Percentiles rank a stretch among this genome's conserved stretches.
These are phyloP conservation scores for Argynnis bischoffii DNA, from an alignment of 2,888 invertebrate species.

Conservation along the genomic window DNA sequence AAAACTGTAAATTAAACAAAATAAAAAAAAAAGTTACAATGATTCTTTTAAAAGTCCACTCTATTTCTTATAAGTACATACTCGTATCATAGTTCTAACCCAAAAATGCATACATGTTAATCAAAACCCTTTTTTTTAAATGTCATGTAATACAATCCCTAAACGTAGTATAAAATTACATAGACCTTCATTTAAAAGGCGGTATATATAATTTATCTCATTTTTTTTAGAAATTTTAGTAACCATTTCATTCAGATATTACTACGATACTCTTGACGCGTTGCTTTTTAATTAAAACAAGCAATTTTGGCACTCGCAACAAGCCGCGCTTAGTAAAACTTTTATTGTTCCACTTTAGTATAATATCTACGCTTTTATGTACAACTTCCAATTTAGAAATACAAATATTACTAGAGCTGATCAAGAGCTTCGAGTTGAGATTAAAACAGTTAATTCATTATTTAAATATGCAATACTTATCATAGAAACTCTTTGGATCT, in stretches of 20 bases:
- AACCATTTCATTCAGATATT: conserved; percentile 67
- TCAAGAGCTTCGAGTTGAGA: background rate
- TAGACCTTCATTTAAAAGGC: conserved; percentile 45
- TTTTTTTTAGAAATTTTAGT: conserved; percentile 49
- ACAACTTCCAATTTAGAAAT: conserved; percentile 2
- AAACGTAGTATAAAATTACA: conserved; percentile 41
- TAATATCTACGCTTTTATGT: conserved; percentile 9
- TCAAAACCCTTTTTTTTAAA: too few species aligned
- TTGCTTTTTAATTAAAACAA: conserved; percentile 74
- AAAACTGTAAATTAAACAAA: too few species aligned
- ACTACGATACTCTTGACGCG: conserved; percentile 61
- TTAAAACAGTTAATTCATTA: background rate
- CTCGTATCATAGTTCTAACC: too few species aligned
- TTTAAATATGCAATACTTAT: too few species aligned
- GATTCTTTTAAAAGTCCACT: too few species aligned
- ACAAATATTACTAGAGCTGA: conserved; percentile 3
- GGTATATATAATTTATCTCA: background rate
- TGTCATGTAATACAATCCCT: background rate
- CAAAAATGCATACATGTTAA: too few species aligned
- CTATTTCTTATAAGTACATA: too few species aligned
- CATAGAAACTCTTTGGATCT: too few species aligned
- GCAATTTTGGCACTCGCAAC: conserved; percentile 62
- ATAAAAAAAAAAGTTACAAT: too few species aligned
- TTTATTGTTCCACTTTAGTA: conserved; percentile 22
- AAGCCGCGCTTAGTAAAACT: conserved; percentile 9